Evolutionary conservation across 2,797 vertebrate species (phyloP).

Genomic region (Phaenicophaeus curvirostris): DNA sequence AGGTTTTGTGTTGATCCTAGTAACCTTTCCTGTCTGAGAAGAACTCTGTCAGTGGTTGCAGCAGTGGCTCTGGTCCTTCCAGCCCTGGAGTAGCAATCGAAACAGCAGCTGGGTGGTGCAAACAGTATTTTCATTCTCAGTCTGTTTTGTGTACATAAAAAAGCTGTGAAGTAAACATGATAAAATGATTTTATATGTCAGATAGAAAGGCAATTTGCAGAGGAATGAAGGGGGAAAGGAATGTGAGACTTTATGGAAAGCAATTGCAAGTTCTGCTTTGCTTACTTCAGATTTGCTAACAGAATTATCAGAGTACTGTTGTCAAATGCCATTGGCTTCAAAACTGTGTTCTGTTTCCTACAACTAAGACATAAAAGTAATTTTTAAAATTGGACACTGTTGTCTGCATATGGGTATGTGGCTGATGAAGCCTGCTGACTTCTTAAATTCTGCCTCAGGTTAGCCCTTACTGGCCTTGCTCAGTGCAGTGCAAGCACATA

Average conservation of each 20-base stretch:
- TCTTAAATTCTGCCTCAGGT: neutral
- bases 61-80: neutral
- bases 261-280: neutral
- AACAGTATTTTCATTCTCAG: neutral
- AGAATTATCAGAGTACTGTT: neutral
- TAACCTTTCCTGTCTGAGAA: neutral
- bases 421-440: neutral
- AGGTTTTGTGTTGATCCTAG: neutral
- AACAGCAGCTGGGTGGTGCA: neutral
- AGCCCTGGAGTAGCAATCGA: neutral
- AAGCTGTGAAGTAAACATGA: neutral
- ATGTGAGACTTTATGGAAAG: neutral
- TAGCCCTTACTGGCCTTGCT: neutral
- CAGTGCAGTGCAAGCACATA: neutral
- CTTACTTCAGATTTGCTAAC: neutral
- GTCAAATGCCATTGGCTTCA: neutral
- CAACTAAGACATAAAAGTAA: neutral
- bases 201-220: neutral
- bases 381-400: neutral
- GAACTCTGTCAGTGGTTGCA: neutral
- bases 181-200: neutral
- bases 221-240: neutral
- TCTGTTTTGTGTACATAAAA: neutral
- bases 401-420: neutral
- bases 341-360: neutral